Evolutionary conservation across 1,140 invertebrate genomes (phyloP).

Genomic region (Bradynema listronoti): DNA sequence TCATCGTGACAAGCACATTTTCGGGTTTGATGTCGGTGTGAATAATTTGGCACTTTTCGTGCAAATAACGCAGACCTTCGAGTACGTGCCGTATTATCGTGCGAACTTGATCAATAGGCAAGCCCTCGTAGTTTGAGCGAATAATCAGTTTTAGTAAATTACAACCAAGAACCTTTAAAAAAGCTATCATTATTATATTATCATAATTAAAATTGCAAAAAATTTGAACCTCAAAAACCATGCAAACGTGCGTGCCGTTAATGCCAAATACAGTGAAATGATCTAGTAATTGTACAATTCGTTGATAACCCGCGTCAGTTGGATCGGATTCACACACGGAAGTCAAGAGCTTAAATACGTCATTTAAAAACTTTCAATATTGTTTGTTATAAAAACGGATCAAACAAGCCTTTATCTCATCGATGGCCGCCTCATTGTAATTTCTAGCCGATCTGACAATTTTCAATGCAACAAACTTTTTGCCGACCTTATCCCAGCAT

Average conservation of each 20-base stretch:
- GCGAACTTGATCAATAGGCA: constrained; percentile 86
- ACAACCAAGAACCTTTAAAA: constrained; percentile 84
- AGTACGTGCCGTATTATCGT: constrained; percentile 84
- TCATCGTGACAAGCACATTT: constrained; percentile 72
- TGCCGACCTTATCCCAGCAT: constrained; percentile 65
- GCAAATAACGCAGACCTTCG: constrained; percentile 73
- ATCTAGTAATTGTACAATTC: constrained; percentile 38
- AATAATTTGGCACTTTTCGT: constrained; percentile 93
- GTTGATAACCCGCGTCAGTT: constrained; percentile 9
- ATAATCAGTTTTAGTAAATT: constrained; percentile 96
- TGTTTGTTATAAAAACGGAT: neutral
- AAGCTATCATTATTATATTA: too few relatives aligned
- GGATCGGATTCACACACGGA: constrained; percentile 29
- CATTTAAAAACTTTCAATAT: neutral
- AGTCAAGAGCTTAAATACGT: constrained; percentile 30
- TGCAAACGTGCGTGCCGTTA: constrained; percentile 72
- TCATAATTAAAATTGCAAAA: neutral
- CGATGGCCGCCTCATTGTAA: constrained; percentile 94
- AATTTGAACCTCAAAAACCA: constrained; percentile 49
- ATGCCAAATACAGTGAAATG: constrained; percentile 64
- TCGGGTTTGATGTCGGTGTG: constrained; percentile 96
- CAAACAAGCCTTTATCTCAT: constrained; percentile 74
- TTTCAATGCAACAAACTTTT: constrained; percentile 91
- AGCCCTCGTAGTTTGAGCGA: constrained; percentile 91
- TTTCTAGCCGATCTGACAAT: constrained; percentile 96